phyloP scores from a whole-genome alignment of 1,140 invertebrate species.

The Pentalonia nigronervosa region DNA sequence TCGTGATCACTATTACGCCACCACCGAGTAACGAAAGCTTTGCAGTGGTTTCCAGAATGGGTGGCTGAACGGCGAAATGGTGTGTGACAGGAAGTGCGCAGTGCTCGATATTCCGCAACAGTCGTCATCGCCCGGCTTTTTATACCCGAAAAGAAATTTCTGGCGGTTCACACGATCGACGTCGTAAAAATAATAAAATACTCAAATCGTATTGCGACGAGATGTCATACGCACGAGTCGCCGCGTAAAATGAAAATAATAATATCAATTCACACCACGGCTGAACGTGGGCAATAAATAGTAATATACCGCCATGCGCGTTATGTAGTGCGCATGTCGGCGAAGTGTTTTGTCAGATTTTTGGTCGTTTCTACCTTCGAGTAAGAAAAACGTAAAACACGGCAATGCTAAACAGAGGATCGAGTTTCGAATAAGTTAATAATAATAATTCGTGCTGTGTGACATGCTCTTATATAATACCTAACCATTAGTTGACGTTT shows the following conservation, averaged over 20 bases:
- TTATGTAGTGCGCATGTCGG: neutral
- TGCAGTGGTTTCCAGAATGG: too few relatives aligned
- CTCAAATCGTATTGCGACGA: neutral
- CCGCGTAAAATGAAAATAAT: neutral
- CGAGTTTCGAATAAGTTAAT: conserved; percentile 1
- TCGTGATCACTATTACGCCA: neutral
- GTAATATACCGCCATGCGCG: neutral
- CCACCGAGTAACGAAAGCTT: neutral
- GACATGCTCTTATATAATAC: neutral
- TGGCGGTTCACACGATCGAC: neutral
- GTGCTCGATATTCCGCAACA: neutral
- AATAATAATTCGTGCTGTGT: neutral
- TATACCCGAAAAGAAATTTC: neutral
- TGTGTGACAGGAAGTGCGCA: too few relatives aligned
- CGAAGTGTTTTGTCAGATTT: neutral
- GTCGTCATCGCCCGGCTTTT: neutral
- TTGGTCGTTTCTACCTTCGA: neutral
- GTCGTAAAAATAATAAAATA: neutral
- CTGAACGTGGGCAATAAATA: neutral
- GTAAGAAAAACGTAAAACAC: neutral
- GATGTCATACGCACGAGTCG: neutral
- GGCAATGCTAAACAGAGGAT: neutral
- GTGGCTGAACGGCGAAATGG: neutral
- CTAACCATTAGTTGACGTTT: neutral
- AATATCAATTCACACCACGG: neutral